Conservation (phyloP, 2,113 vertebrate genomes). For the Lophius piscatorius region DNA sequence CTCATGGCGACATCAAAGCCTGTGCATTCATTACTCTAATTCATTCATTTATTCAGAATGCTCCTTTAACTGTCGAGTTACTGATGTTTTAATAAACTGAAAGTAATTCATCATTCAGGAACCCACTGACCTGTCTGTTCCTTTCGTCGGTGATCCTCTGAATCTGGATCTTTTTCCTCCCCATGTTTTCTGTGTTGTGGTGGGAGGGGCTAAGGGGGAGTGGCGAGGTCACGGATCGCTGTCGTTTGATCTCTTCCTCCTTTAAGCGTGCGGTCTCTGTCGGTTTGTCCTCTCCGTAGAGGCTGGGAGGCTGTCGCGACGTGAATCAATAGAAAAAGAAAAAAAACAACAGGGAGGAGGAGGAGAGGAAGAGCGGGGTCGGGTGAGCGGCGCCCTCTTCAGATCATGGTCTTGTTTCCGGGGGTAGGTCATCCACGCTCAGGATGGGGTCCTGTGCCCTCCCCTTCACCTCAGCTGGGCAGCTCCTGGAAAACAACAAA, state of each 20-base stretch:
- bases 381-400: conserved; percentile 56
- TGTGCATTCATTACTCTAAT: too few relatives aligned
- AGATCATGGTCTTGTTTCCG: conserved; percentile 77
- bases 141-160: conserved; percentile 97
- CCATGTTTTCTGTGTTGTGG: conserved; percentile 84
- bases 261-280: not conserved
- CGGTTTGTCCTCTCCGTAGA: conserved; percentile 8
- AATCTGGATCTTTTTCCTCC: conserved; percentile 99
- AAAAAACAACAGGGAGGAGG: conserved; percentile 32
- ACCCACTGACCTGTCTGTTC: conserved; percentile 89
- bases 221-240: conserved; percentile 45
- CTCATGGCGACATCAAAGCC: too few relatives aligned
- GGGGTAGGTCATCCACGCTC: conserved; percentile 63
- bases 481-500: conserved; percentile 73
- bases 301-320: conserved; percentile 39
- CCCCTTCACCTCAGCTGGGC: conserved; percentile 71
- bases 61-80: too few relatives aligned
- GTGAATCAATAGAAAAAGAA: conserved; percentile 7
- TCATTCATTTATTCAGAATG: too few relatives aligned
- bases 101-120: not conserved
- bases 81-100: too few relatives aligned
- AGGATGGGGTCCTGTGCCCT: conserved; percentile 66
- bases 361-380: conserved; percentile 52
- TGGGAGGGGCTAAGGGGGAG: conserved; percentile 49
- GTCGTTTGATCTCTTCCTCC: conserved; percentile 14